Evolutionary conservation across 2,113 vertebrate genomes (phyloP), one percentile per base, ranked within the genome.

Genomic region (Heterotilapia buettikoferi): DNA sequence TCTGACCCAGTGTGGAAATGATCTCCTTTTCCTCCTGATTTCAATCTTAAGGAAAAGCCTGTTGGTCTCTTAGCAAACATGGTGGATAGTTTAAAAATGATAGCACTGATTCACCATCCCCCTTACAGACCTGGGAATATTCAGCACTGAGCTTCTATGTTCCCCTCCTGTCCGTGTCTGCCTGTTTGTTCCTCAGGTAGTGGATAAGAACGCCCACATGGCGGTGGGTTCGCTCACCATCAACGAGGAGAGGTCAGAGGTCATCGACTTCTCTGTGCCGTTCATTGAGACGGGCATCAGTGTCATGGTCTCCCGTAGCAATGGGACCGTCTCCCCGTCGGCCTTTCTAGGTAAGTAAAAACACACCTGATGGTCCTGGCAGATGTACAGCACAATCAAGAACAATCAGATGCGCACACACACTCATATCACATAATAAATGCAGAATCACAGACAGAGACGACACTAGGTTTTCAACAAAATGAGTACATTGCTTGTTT

Each of bases 271-370:
- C 95, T 99, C 99, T 3, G 98, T 99, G 86, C 99, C 99, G 81
- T 99, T 99, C 97, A 99, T 99, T 82, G 98, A 99, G 93, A 99
- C 99, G 0, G 99, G 99, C 84, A 99, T 99, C 95, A 99, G 99
- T 68, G 99, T 99, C 94, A 99, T 99, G 99, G 99, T 99, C 85
- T 99, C 99, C 86, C 98, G 99, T 92, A 99, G 99, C 97, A 99
- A 99, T 82, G 99, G 99, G 89, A 99, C 99, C 1, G 99, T 99
- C 86, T 99, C 99, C 87, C 99, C 99, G 91, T 99, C 99, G 85
- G 99, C 99, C 92, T 99, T 99, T 95, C 96, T 99, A 92, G 99
- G 99, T 99, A 96, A 96, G 94, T 14, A 90, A 29, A 86, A 66
- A 31, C 2, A 3, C 56, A 89, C 81, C 78, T 90, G 86, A 57